A percentile compares a stretch with the other conserved stretches of the same genome.
phyloP scores from a whole-genome alignment of 2,888 invertebrate species.

The Dryococelus australis region DNA sequence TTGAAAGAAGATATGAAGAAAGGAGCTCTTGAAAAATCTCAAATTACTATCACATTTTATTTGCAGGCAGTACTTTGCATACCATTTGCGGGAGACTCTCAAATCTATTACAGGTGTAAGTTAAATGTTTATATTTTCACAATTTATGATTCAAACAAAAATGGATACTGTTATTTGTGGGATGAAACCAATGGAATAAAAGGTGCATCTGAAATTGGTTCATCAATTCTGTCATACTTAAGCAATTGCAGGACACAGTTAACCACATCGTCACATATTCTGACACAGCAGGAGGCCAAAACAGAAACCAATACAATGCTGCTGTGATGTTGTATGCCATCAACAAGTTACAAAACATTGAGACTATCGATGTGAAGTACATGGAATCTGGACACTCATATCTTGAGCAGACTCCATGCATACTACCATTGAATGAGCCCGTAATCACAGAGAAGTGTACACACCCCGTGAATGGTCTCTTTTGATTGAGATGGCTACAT shows the following conservation, averaged over 20 bases:
- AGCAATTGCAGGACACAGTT: not conserved
- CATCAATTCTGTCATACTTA: conserved; percentile 2
- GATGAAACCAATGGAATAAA: conserved; percentile 5
- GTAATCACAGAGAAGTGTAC: conserved; percentile 4
- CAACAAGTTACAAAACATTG: conserved; percentile 7
- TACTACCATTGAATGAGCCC: conserved; percentile 2
- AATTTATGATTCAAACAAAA: conserved; percentile 19
- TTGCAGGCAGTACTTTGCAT: conserved; percentile 20
- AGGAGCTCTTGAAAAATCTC: conserved; percentile 5
- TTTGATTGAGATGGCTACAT: conserved; percentile 8
- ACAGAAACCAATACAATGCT: conserved; percentile 24
- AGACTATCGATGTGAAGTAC: not conserved
- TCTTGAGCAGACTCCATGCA: conserved; percentile 21
- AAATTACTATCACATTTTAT: not conserved
- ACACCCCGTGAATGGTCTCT: conserved; percentile 24
- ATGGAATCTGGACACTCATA: not conserved
- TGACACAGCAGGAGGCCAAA: conserved; percentile 24
- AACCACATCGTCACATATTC: conserved; percentile 1
- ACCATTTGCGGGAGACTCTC: conserved; percentile 18
- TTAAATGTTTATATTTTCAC: conserved; percentile 20
- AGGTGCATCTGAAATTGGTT: conserved; percentile 22
- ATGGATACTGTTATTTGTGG: not conserved
- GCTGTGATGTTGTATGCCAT: conserved; percentile 19
- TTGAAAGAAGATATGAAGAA: not conserved
- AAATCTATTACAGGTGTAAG: not conserved